Base-by-base conservation (phyloP, 2,888 invertebrate genomes). In the Germaria angustata region DNA sequence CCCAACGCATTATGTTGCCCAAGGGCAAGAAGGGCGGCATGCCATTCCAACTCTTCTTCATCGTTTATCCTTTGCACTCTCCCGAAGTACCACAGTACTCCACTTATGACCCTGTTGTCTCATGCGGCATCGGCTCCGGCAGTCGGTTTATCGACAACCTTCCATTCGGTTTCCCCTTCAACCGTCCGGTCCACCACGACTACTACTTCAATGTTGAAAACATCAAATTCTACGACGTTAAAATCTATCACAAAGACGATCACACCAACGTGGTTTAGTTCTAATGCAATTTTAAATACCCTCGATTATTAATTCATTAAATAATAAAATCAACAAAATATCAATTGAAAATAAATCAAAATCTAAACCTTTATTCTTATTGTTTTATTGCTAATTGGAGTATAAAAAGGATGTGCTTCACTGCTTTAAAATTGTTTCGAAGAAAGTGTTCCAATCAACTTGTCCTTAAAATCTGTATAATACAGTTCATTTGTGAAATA, bases 161-260 rank as follows among this genome's bases (percentile, higher is more conserved):
- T 89, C 93, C 95, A 63, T 92, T 94, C 87, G 95, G 95, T 69
- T 96, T 94, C 92, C 96, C 96, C 85, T 93, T 96, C 89, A 95
- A 96, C 88, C 93, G 95, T 84, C 92, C 92, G 9, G 92, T 95
- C 85, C 92, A 93, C 55, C 89, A 89, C 71, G 92, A 93, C 41
- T 91, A 91, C 65, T 92, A 92, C 86, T 95, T 94, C 92, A 92
- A 92, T 86, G 93, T 94, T 28, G 93, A 94, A 6, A 95, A 95
- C 92, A 93, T 94, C 92, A 93, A 92, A 89, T 94, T 94, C 89
- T 92, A 94, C 84, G 94, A 95, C 84, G 92, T 94, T 0, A 91
- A 92, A 83, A 93, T 95, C 86, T 94, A 93, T 92, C 94, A 95
- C 91, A 94, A 94, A 87, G 92, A 92, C 59, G 91, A 92, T 81